Evolutionary conservation across 2,888 invertebrate genomes (phyloP).

Genomic region (Loripinus fragilis): DNA sequence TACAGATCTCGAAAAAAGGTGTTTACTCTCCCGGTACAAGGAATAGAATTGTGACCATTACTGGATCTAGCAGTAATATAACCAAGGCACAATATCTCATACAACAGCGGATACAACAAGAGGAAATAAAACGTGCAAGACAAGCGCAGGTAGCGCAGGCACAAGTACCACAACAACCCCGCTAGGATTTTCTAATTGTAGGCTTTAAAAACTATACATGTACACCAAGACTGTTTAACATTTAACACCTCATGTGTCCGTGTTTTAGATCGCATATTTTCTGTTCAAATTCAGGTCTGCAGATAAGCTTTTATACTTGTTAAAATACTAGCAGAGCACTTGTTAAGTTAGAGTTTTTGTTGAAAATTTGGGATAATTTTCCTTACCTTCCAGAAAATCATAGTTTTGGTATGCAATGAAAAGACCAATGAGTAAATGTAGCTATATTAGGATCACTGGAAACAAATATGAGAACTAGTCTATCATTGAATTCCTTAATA

Average conservation of each 20-base stretch:
- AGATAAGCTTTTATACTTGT: too few species aligned
- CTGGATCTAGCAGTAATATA: slow-evolving; percentile 94
- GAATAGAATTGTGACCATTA: slow-evolving; percentile 98
- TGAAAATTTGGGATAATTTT: too few species aligned
- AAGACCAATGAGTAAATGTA: too few species aligned
- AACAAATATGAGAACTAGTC: too few species aligned
- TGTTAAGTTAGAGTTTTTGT: too few species aligned
- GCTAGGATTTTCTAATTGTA: slow-evolving; percentile 66
- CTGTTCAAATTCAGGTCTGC: neutral
- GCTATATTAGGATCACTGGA: too few species aligned
- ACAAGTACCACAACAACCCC: slow-evolving; percentile 42
- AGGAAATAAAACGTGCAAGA: slow-evolving; percentile 96
- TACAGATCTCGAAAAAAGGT: slow-evolving; percentile 99
- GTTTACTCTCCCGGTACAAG: slow-evolving; percentile 98
- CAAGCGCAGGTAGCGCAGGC: slow-evolving; percentile 85
- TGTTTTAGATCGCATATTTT: neutral
- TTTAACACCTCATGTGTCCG: slow-evolving; percentile 12
- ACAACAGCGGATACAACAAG: slow-evolving; percentile 97
- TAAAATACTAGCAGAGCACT: too few species aligned
- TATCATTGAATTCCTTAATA: too few species aligned
- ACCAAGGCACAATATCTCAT: slow-evolving; percentile 96
- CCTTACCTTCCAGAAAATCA: too few species aligned
- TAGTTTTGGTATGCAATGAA: too few species aligned
- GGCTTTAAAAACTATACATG: slow-evolving; percentile 59
- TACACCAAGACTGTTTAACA: slow-evolving; percentile 18